phyloP scores from a whole-genome alignment of 2,888 invertebrate genomes.

The Lasioglossum marginatum region DNA sequence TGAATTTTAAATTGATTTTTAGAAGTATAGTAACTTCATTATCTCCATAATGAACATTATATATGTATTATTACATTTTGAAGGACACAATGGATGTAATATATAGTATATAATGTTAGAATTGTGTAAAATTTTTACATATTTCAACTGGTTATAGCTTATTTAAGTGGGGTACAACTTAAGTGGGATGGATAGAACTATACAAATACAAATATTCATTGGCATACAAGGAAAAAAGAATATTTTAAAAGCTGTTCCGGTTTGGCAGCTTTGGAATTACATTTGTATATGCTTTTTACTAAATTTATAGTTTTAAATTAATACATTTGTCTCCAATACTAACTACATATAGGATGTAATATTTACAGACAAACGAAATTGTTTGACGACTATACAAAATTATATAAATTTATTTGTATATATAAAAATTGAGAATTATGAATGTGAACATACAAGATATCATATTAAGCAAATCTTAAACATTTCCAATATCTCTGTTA shows the following conservation, averaged over 20 bases:
- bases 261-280: slow-evolving; percentile 34
- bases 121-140: slow-evolving; percentile 63
- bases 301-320: slow-evolving; percentile 35
- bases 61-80: slow-evolving; percentile 54
- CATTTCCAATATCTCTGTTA: slow-evolving; percentile 5
- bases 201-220: slow-evolving; percentile 22
- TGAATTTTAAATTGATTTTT: background rate
- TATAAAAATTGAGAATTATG: slow-evolving; percentile 18
- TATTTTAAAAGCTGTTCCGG: slow-evolving; percentile 21
- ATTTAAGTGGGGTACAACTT: slow-evolving; percentile 50
- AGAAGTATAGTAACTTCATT: background rate
- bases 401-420: slow-evolving; percentile 25
- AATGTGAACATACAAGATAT: background rate
- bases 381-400: slow-evolving; percentile 11
- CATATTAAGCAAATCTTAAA: too few species aligned
- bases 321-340: slow-evolving; percentile 14
- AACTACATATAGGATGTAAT: slow-evolving; percentile 24
- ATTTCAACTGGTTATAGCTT: slow-evolving; percentile 54
- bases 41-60: slow-evolving; percentile 5
- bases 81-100: slow-evolving; percentile 44
- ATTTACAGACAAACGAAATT: slow-evolving; percentile 22
- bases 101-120: slow-evolving; percentile 54
- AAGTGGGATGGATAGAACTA: slow-evolving; percentile 31
- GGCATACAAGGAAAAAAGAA: slow-evolving; percentile 11
- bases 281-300: slow-evolving; percentile 39